Percentiles rank a stretch among this genome's conserved stretches.
Evolutionary conservation across 2,888 invertebrate species (phyloP).

Genomic region (Scaptomyza cyrtandrae): DNA sequence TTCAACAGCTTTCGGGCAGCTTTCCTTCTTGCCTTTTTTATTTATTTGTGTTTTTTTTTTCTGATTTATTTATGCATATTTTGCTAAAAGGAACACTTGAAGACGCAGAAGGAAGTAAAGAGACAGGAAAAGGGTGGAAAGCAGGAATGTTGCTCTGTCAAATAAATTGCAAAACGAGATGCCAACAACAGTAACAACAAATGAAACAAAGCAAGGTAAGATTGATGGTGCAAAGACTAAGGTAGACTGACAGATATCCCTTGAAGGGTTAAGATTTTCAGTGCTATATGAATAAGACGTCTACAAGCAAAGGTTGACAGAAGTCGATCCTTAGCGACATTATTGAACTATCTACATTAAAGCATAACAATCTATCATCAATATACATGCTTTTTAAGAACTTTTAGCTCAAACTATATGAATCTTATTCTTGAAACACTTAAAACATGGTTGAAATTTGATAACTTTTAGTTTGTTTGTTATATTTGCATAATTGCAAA

Average conservation of each 20-base stretch:
- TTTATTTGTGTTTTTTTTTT: constrained; percentile 5
- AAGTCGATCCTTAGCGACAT: too few species aligned
- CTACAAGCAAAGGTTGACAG: too few species aligned
- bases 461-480: too few species aligned
- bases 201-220: constrained; percentile 3
- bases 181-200: constrained; percentile 19
- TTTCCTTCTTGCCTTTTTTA: constrained; percentile 43
- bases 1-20: constrained; percentile 33
- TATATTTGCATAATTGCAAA: too few species aligned
- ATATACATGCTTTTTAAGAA: too few species aligned
- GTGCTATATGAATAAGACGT: too few species aligned
- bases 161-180: constrained; percentile 58
- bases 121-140: background rate
- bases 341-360: too few species aligned
- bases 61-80: constrained; percentile 65
- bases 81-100: constrained; percentile 21
- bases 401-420: too few species aligned
- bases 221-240: background rate
- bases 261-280: too few species aligned
- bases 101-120: background rate
- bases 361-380: too few species aligned
- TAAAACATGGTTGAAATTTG: too few species aligned
- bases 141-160: constrained; percentile 24
- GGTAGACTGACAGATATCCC: background rate
- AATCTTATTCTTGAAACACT: too few species aligned